Evolutionary conservation across 2,888 invertebrate genomes (phyloP).

Genomic region (Pyrrhosoma nymphula): DNA sequence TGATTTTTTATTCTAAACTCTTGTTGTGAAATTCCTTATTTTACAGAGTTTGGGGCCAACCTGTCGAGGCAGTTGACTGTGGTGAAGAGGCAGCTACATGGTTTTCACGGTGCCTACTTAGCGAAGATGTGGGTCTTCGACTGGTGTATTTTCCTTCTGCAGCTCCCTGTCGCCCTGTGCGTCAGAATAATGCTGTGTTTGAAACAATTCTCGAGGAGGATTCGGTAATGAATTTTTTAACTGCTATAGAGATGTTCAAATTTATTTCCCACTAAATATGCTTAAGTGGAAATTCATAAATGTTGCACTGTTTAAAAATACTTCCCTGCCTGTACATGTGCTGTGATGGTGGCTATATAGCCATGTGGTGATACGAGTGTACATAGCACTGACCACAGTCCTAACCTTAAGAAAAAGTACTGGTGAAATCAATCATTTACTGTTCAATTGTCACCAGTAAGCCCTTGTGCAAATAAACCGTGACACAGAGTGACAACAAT

Average conservation of each 20-base stretch:
- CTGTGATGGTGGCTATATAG: too few relatives aligned
- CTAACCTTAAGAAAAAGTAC: too few relatives aligned
- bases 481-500: too few relatives aligned
- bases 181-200: slow-evolving; percentile 54
- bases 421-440: too few relatives aligned
- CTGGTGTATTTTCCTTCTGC: slow-evolving; percentile 57
- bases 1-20: not conserved
- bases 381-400: too few relatives aligned
- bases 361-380: too few relatives aligned
- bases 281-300: too few relatives aligned
- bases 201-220: slow-evolving; percentile 29
- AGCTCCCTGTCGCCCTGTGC: slow-evolving; percentile 31
- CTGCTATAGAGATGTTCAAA: not conserved
- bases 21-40: not conserved
- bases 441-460: too few relatives aligned
- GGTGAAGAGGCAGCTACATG: slow-evolving; percentile 66
- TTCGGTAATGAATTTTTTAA: slow-evolving; percentile 44
- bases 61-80: slow-evolving; percentile 53
- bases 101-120: slow-evolving; percentile 63
- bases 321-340: too few relatives aligned
- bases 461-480: too few relatives aligned
- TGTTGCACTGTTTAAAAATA: too few relatives aligned
- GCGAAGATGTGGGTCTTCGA: slow-evolving; percentile 56
- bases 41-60: slow-evolving; percentile 68
- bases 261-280: not conserved